These are phyloP conservation scores for Nothura maculosa DNA, from an alignment of 2,797 vertebrate species.

Conservation along the genomic window DNA sequence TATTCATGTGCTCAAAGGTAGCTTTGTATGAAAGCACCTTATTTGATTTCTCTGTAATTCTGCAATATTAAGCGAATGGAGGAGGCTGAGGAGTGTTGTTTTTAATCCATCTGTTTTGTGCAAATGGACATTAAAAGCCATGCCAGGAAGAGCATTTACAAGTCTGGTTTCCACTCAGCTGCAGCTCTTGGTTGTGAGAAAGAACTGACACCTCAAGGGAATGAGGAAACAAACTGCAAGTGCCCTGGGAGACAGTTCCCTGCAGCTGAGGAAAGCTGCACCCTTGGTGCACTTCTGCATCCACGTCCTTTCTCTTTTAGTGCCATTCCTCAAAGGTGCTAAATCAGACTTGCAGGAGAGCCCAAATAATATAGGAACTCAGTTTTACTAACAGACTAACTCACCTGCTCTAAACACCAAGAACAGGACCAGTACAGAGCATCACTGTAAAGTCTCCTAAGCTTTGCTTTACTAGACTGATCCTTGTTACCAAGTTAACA, in stretches of 20 bases:
- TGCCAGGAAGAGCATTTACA: neutral
- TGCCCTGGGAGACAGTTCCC: neutral
- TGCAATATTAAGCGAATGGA: neutral
- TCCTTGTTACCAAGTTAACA: neutral
- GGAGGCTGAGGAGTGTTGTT: neutral
- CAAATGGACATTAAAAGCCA: neutral
- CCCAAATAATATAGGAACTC: neutral
- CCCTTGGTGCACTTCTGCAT: accelerated
- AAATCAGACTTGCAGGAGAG: neutral
- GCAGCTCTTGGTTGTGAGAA: neutral
- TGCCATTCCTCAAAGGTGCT: neutral
- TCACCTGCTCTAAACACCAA: neutral
- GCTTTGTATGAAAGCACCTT: accelerated
- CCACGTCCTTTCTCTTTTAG: neutral
- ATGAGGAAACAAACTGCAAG: neutral
- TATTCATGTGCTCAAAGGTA: neutral
- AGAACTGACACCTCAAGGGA: neutral
- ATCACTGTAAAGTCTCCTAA: neutral
- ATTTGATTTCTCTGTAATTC: neutral
- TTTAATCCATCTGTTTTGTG: neutral
- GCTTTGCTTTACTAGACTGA: neutral
- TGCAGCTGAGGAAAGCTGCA: neutral
- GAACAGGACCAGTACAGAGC: neutral
- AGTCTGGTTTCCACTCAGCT: neutral
- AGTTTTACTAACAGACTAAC: neutral